Conservation (phyloP, 2,888 invertebrate species). For the Hololepta plana region DNA sequence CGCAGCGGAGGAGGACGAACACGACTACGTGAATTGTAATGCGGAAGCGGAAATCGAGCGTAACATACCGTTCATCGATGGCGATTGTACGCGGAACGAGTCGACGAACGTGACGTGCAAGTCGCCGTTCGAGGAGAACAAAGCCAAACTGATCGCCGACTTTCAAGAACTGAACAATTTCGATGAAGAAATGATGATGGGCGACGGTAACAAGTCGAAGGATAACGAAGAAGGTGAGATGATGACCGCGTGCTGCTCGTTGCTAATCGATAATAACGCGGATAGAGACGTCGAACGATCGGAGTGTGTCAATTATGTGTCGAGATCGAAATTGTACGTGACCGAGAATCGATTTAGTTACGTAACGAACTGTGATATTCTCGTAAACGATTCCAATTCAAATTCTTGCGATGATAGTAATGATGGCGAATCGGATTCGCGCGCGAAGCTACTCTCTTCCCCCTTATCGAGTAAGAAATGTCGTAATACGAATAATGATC, state of each 20-base stretch:
- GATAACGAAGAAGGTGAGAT: constrained; percentile 8
- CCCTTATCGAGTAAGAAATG: too few relatives aligned
- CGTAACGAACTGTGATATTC: constrained; percentile 16
- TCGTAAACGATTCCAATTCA: constrained; percentile 10
- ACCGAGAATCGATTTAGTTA: too few relatives aligned
- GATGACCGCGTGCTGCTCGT: constrained; percentile 7
- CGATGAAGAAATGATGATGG: constrained; percentile 6
- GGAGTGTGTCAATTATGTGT: too few relatives aligned
- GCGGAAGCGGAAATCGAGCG: constrained; percentile 15
- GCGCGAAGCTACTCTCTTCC: too few relatives aligned
- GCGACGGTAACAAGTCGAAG: constrained; percentile 3
- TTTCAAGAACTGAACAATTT: constrained; percentile 20
- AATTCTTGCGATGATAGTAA: constrained; percentile 3
- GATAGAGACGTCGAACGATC: neutral
- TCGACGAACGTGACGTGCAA: constrained; percentile 3
- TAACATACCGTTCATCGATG: neutral
- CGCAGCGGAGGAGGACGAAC: constrained; percentile 15
- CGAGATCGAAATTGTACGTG: too few relatives aligned
- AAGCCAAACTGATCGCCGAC: constrained; percentile 20
- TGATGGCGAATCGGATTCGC: neutral
- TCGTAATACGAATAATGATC: too few relatives aligned
- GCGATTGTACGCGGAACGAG: constrained; percentile 5
- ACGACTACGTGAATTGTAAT: constrained; percentile 23
- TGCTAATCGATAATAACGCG: constrained; percentile 1
- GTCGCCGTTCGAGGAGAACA: constrained; percentile 19